Evolutionary conservation across 1,140 invertebrate genomes (phyloP), one percentile per base, ranked within the genome.

Genomic region (Drosophila mojavensis): DNA sequence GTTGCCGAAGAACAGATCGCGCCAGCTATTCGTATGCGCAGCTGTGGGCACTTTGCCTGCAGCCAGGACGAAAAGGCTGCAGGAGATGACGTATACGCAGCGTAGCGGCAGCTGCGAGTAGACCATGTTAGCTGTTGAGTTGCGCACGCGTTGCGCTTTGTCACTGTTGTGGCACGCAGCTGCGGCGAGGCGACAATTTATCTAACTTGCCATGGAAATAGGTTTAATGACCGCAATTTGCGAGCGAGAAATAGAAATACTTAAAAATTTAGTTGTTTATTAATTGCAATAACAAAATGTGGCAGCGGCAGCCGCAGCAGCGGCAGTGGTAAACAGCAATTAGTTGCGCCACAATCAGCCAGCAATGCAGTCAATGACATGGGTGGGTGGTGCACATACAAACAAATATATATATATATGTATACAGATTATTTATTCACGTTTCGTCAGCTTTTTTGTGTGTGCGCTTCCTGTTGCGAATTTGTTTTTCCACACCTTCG

Each of bases 141-240:
- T 83, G 76, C 67, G 63, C 63, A 74, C 74, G 64, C 73, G 73
- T 78, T 55, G 74, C 78, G 51, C 62, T 50, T 59, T 77, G 68
- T 59, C 56, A 45, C 56, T 53, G 62, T 63, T 59, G 45, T 80
- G 79, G 70, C 74, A 70, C 48, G 66, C 68, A 70, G 55, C 55
- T 36, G 10, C n/a, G 26, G 43, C 20, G 69, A 43, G 68, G 67
- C 75, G 71, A 81, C 84, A 82, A 84, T 91, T 91, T 91, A 91
- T 91, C 54, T 36, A 53, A 33, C 54, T 51, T 58, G 75, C 61
- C 43, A 69, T 68, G 81, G 64, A 79, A 89, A 76, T 33, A 62
- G 60, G 90, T 91, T 91, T 91, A 91, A 91, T 90, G 90, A 91
- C 90, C 90, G 90, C 77, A 88, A 88, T 88, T 88, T 81, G 84